Evolutionary conservation across 1,140 invertebrate species (phyloP).

Genomic region (Aplysia californica): DNA sequence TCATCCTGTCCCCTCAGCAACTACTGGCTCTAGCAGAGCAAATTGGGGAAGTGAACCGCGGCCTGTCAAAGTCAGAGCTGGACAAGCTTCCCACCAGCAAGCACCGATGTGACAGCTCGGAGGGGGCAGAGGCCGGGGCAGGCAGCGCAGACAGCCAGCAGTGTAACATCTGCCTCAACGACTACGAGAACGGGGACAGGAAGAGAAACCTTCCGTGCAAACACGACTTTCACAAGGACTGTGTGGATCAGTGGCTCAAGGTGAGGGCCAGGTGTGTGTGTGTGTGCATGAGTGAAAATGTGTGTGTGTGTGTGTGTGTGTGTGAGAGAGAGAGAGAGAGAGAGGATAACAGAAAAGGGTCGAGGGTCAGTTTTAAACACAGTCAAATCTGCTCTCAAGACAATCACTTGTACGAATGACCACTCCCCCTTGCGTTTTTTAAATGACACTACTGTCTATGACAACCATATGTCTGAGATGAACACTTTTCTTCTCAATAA

Average conservation of each 20-base stretch:
- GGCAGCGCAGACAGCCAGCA: slow-evolving; percentile 17
- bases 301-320: too few relatives aligned
- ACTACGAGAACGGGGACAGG: slow-evolving; percentile 37
- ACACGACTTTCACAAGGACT: slow-evolving; percentile 93
- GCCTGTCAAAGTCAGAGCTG: not conserved
- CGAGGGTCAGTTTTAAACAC: not conserved
- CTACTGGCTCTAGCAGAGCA: slow-evolving; percentile 8
- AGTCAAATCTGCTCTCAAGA: not conserved
- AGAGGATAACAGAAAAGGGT: too few relatives aligned
- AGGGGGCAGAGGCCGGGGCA: not conserved
- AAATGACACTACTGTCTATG: not conserved
- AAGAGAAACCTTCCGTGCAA: slow-evolving; percentile 79
- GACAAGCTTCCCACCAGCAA: not conserved
- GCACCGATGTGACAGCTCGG: not conserved
- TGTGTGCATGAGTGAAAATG: not conserved
- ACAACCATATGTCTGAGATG: too few relatives aligned
- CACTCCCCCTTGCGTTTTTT: not conserved
- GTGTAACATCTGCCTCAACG: slow-evolving; percentile 42
- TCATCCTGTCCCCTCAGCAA: not conserved
- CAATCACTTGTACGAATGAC: too few relatives aligned
- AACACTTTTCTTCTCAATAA: too few relatives aligned
- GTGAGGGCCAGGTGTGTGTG: slow-evolving; percentile 16
- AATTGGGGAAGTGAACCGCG: not conserved
- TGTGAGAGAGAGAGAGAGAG: too few relatives aligned
- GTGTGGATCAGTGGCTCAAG: slow-evolving; percentile 91